Conservation (phyloP, 2,113 vertebrate species). For the Erythrolamprus reginae region DNA sequence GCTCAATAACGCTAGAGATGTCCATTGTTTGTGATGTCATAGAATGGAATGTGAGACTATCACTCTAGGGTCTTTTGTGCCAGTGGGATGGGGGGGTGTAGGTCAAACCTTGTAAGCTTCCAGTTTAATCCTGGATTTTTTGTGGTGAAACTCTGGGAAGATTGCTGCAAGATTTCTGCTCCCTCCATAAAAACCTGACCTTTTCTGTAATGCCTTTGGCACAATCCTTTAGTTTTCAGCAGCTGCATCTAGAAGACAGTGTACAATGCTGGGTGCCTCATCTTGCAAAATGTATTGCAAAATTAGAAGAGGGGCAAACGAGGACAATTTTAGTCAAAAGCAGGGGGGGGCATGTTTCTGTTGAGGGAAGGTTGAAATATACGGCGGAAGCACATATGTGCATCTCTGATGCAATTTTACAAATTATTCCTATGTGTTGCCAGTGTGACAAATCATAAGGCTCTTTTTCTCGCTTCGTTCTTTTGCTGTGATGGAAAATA, state of each 20-base stretch:
- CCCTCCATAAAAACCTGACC: background rate
- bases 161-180: background rate
- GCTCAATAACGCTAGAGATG: background rate
- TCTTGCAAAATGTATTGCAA: background rate
- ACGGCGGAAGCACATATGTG: background rate
- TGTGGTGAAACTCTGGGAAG: background rate
- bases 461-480: background rate
- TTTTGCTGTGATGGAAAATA: background rate
- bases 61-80: background rate
- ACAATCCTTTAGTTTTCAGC: background rate
- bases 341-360: background rate
- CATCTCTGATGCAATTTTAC: background rate
- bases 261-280: background rate
- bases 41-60: background rate
- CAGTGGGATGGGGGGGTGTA: background rate
- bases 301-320: background rate
- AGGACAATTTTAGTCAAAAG: background rate
- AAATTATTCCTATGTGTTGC: background rate
- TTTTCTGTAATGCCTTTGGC: background rate
- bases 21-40: background rate
- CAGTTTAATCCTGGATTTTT: background rate
- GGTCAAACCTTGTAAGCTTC: background rate
- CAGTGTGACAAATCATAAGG: background rate
- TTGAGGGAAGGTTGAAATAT: background rate
- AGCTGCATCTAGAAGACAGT: background rate